phyloP scores from a whole-genome alignment of 2,888 invertebrate species.

The Apoda limacodes region DNA sequence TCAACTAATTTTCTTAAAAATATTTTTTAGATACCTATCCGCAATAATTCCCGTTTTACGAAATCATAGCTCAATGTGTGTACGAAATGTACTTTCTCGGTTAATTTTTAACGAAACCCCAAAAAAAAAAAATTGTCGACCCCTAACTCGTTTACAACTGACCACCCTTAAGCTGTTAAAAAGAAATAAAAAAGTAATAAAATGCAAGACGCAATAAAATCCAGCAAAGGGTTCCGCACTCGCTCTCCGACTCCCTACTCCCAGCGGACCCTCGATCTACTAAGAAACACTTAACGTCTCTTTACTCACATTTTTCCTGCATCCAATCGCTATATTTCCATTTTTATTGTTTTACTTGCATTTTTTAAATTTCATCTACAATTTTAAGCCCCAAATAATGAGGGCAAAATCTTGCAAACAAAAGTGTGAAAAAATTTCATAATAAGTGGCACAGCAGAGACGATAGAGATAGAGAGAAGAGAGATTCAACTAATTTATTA shows the following conservation, averaged over 20 bases:
- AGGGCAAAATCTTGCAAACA: too few relatives aligned
- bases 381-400: too few relatives aligned
- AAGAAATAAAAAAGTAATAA: constrained; percentile 68
- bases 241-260: constrained; percentile 1
- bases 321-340: constrained; percentile 5
- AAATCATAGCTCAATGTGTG: not conserved
- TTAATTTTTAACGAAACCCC: not conserved
- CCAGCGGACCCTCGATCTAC: constrained; percentile 30
- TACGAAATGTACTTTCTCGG: not conserved
- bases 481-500: too few relatives aligned
- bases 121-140: constrained; percentile 6
- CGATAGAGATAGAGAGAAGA: too few relatives aligned
- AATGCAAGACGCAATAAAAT: constrained; percentile 53
- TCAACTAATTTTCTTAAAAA: too few relatives aligned
- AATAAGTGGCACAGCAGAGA: too few relatives aligned
- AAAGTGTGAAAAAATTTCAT: too few relatives aligned
- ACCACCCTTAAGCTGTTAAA: constrained; percentile 47
- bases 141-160: constrained; percentile 38
- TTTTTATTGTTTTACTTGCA: constrained; percentile 4
- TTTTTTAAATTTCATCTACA: not conserved
- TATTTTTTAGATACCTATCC: constrained; percentile 4
- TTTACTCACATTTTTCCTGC: constrained; percentile 7
- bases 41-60: not conserved
- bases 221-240: constrained; percentile 40
- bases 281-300: constrained; percentile 25